phyloP scores from a whole-genome alignment of 2,888 invertebrate genomes.

The Lapara coniferarum region DNA sequence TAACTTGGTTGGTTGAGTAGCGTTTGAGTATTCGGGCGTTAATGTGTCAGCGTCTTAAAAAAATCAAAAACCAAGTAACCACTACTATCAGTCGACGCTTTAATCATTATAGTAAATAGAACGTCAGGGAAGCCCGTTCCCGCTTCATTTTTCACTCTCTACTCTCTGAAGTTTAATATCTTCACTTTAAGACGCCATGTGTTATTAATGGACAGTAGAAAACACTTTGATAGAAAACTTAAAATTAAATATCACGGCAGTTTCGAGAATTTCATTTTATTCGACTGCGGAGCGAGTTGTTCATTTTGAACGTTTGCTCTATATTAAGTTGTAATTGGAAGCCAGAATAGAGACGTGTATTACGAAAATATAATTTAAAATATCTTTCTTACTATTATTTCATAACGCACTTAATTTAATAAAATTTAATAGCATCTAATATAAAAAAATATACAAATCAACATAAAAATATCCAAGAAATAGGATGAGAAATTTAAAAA shows the following conservation, averaged over 20 bases:
- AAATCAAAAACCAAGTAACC: neutral
- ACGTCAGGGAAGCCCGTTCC: constrained; percentile 17
- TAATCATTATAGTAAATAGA: constrained; percentile 18
- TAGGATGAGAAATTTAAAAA: neutral
- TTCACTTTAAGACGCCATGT: constrained; percentile 54
- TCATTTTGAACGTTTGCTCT: neutral
- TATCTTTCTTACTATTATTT: no score
- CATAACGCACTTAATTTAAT: no score
- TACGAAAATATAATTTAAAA: no score
- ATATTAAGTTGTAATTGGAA: neutral
- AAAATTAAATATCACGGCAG: constrained; percentile 30
- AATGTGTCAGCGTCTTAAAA: no score
- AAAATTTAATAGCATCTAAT: no score
- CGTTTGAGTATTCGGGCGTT: no score
- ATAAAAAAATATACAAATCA: no score
- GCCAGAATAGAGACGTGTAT: neutral
- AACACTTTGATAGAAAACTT: constrained; percentile 42
- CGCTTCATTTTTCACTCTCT: constrained; percentile 60
- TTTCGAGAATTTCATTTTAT: constrained; percentile 21
- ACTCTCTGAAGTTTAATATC: constrained; percentile 63
- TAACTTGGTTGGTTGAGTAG: no score
- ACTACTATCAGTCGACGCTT: constrained; percentile 8
- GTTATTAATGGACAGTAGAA: constrained; percentile 62
- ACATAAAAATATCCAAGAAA: no score
- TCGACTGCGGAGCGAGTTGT: constrained; percentile 6